A percentile compares a stretch with the other conserved stretches of the same genome.
Conservation (phyloP, 2,113 vertebrate genomes). For the Parotia lawesii region DNA sequence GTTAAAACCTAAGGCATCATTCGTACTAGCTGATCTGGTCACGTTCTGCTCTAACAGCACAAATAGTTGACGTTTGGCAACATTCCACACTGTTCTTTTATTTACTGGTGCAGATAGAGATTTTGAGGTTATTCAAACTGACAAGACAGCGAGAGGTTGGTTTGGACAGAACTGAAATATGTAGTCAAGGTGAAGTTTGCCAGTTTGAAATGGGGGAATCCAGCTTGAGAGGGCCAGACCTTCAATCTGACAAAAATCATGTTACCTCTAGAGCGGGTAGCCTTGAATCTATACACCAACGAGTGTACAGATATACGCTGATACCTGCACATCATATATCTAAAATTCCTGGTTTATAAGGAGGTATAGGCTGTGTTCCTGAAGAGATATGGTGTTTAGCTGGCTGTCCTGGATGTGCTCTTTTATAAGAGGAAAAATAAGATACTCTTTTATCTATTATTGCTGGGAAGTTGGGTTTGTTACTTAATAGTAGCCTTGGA, state of each 20-base stretch:
- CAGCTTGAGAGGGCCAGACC: background rate
- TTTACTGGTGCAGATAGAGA: background rate
- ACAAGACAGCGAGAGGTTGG: background rate
- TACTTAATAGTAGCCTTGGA: background rate
- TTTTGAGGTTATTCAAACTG: background rate
- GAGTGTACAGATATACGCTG: rapidly evolving
- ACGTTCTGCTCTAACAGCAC: background rate
- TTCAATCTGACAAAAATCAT: background rate
- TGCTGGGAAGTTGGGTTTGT: background rate
- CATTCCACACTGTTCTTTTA: background rate
- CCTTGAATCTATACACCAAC: background rate
- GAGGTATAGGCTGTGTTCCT: background rate
- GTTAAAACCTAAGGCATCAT: too few relatives aligned
- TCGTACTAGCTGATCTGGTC: background rate
- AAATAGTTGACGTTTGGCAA: background rate
- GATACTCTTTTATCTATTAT: background rate
- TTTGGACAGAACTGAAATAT: background rate
- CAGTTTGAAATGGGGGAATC: background rate
- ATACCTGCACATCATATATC: background rate
- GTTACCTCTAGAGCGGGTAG: background rate
- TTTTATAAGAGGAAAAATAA: background rate
- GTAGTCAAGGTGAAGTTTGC: background rate
- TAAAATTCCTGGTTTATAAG: background rate
- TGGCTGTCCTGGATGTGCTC: background rate
- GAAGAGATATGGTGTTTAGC: background rate